Evolutionary conservation across 1,140 invertebrate genomes (phyloP).

Genomic region (Sycophaga agraensis): DNA sequence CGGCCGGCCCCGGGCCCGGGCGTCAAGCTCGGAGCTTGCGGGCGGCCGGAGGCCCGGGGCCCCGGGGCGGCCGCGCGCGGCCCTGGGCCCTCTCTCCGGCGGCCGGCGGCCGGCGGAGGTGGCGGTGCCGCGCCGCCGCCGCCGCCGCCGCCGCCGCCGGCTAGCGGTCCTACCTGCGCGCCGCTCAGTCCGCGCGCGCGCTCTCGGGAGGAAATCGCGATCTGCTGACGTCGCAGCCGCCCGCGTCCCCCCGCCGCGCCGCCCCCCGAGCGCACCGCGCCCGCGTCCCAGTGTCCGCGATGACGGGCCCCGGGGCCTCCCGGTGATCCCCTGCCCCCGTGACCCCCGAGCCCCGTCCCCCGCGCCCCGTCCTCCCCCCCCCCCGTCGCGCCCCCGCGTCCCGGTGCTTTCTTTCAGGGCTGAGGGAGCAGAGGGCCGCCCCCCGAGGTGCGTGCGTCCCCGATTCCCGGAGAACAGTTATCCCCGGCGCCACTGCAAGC

Average conservation of each 20-base stretch:
- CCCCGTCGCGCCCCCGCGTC: neutral
- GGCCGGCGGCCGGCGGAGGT: neutral
- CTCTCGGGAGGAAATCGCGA: neutral
- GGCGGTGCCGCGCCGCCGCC: neutral
- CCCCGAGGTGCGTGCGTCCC: too few relatives aligned
- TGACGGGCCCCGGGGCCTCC: neutral
- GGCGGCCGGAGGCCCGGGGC: too few relatives aligned
- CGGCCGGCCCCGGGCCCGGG: neutral
- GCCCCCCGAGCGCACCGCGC: neutral
- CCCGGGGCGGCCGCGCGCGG: neutral
- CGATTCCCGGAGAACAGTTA: too few relatives aligned
- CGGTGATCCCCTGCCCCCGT: neutral
- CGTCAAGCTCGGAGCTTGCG: neutral
- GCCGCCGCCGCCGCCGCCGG: neutral
- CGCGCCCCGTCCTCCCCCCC: neutral
- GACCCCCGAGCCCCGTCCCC: neutral
- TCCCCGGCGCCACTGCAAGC: too few relatives aligned
- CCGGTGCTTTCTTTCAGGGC: neutral
- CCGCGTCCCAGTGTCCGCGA: conserved; percentile 31
- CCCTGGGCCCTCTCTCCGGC: neutral
- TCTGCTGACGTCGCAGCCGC: neutral
- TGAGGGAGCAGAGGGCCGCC: too few relatives aligned
- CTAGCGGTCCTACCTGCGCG: neutral
- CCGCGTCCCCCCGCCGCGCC: too few relatives aligned
- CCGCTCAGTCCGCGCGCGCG: neutral